Percentiles rank a stretch among this genome's conserved stretches.
These are phyloP conservation scores for Scolopax mira DNA, from an alignment of 2,113 vertebrate species.

Conservation along the genomic window DNA sequence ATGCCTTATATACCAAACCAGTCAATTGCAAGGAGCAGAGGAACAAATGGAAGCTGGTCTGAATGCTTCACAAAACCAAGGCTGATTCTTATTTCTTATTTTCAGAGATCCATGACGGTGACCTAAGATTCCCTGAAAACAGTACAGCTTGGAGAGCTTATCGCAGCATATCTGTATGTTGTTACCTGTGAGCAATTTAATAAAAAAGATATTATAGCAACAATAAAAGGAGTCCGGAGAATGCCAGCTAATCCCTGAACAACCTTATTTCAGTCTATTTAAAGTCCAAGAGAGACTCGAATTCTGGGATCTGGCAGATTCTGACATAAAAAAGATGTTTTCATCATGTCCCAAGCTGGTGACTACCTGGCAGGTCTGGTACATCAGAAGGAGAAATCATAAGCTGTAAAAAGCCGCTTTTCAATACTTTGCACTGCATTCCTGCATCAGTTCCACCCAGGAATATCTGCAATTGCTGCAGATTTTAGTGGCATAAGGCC, in stretches of 20 bases:
- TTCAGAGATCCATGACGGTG: not conserved
- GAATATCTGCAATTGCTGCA: not conserved
- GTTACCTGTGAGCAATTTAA: constrained; percentile 54
- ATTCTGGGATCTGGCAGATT: not conserved
- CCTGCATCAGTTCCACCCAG: not conserved
- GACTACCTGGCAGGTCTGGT: not conserved
- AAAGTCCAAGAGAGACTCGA: constrained; percentile 27
- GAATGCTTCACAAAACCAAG: not conserved
- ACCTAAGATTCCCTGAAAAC: not conserved
- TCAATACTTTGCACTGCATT: not conserved
- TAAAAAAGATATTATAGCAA: constrained; percentile 32
- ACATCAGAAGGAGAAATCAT: not conserved
- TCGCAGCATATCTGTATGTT: not conserved
- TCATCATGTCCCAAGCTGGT: not conserved
- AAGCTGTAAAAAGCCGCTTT: not conserved
- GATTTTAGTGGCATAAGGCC: not conserved
- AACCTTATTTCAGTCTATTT: constrained; percentile 55
- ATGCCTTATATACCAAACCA: not conserved
- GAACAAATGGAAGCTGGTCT: not conserved
- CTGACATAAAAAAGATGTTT: constrained; percentile 35
- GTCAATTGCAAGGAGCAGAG: not conserved
- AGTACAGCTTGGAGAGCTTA: not conserved
- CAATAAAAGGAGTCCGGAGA: constrained; percentile 15
- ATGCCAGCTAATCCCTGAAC: constrained; percentile 19
- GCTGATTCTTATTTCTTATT: not conserved